Conservation (phyloP, 2,113 vertebrate genomes). For the Halcyon senegalensis region DNA sequence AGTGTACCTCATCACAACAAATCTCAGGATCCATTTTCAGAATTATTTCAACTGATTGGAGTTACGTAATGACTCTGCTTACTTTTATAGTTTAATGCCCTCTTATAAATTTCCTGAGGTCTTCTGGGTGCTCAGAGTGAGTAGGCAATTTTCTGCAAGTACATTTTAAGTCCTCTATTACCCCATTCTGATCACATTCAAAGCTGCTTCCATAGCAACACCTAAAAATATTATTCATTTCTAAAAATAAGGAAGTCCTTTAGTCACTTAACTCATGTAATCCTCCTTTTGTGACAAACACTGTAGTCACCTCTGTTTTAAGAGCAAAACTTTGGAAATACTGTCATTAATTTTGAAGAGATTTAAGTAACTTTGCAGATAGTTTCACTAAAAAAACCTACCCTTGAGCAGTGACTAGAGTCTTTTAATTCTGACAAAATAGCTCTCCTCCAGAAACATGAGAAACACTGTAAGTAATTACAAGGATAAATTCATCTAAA, state of each 20-base stretch:
- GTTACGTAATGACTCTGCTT: neutral
- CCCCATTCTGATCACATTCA: neutral
- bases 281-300: slow-evolving; percentile 5
- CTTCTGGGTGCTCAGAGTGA: neutral
- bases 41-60: neutral
- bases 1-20: neutral
- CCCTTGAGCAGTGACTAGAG: neutral
- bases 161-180: neutral
- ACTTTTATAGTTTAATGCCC: neutral
- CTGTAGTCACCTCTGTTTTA: neutral
- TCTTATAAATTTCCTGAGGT: neutral
- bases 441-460: neutral
- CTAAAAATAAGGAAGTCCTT: slow-evolving; percentile 31
- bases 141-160: neutral
- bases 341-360: neutral
- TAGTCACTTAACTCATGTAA: neutral
- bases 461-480: neutral
- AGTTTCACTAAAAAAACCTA: neutral
- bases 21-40: neutral
- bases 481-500: neutral
- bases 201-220: slow-evolving; percentile 56
- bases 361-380: neutral
- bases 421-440: neutral
- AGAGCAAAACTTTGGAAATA: neutral
- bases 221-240: slow-evolving; percentile 43